Conservation (phyloP, 1,140 invertebrate species). For the Subanguina moxae region DNA sequence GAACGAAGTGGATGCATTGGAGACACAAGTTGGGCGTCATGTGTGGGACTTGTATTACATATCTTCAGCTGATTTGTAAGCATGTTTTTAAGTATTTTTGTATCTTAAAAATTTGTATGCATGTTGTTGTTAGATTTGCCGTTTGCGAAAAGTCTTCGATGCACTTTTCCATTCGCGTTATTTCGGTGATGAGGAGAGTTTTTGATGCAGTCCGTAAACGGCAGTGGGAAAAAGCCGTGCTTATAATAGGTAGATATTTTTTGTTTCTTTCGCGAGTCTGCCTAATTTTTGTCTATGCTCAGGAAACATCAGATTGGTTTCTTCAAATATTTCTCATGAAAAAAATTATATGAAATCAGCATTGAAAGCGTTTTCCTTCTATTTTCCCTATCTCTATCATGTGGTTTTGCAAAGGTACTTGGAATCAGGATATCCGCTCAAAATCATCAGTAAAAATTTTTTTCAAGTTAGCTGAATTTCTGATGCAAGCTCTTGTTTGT, state of each 20-base stretch:
- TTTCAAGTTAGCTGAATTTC: background rate
- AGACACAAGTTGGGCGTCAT: background rate
- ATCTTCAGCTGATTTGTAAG: background rate
- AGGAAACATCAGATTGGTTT: background rate
- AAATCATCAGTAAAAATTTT: background rate
- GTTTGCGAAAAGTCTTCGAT: background rate
- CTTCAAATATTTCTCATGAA: background rate
- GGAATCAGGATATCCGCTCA: background rate
- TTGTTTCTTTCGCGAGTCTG: too few relatives aligned
- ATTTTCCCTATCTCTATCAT: background rate
- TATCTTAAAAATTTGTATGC: too few relatives aligned
- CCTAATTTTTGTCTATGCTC: too few relatives aligned
- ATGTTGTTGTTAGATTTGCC: too few relatives aligned
- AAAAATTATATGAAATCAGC: background rate
- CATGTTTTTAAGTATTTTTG: background rate
- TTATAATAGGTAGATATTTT: background rate
- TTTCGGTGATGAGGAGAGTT: background rate
- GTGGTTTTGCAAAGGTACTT: background rate
- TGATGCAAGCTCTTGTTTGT: too few relatives aligned
- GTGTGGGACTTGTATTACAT: conserved; percentile 4
- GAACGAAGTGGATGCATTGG: background rate
- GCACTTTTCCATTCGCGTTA: background rate
- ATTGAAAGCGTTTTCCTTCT: background rate
- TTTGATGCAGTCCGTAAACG: background rate
- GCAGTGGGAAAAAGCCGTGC: background rate